Evolutionary conservation across 2,888 invertebrate species (phyloP).

Genomic region (Drosophila prostipennis): DNA sequence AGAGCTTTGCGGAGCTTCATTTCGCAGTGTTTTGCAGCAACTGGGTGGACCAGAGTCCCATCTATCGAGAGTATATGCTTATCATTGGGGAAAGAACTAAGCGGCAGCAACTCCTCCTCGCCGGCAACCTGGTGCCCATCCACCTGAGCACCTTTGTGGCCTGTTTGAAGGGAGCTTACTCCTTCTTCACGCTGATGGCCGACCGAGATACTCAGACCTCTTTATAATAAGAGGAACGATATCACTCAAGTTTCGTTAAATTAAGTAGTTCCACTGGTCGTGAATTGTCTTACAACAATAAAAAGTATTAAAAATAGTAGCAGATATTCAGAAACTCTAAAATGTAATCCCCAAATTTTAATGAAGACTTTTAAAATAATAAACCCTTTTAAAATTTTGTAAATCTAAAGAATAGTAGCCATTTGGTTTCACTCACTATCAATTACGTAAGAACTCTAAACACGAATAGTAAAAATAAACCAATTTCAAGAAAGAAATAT

Average conservation of each 20-base stretch:
- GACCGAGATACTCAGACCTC: conserved; percentile 17
- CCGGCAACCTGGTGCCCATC: conserved; percentile 62
- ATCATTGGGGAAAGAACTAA: conserved; percentile 55
- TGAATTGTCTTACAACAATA: no score
- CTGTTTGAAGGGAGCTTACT: conserved; percentile 67
- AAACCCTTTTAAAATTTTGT: no score
- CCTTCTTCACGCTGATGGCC: conserved; percentile 59
- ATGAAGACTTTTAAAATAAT: no score
- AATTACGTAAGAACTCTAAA: no score
- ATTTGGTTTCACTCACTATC: background rate
- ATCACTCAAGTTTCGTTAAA: no score
- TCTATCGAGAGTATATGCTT: conserved; percentile 35
- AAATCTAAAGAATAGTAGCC: background rate
- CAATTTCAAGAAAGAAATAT: no score
- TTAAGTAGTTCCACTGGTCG: no score
- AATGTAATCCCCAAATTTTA: no score
- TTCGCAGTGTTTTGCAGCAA: conserved; percentile 59
- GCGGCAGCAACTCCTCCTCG: conserved; percentile 28
- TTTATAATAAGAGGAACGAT: no score
- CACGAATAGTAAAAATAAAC: background rate
- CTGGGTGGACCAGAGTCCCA: conserved; percentile 55
- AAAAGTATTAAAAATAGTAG: no score
- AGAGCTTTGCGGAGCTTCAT: conserved; percentile 40
- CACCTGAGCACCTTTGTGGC: conserved; percentile 59
- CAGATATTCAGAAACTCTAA: no score